Conservation (phyloP, 2,113 vertebrate species). For the Dasyornis broadbenti region DNA sequence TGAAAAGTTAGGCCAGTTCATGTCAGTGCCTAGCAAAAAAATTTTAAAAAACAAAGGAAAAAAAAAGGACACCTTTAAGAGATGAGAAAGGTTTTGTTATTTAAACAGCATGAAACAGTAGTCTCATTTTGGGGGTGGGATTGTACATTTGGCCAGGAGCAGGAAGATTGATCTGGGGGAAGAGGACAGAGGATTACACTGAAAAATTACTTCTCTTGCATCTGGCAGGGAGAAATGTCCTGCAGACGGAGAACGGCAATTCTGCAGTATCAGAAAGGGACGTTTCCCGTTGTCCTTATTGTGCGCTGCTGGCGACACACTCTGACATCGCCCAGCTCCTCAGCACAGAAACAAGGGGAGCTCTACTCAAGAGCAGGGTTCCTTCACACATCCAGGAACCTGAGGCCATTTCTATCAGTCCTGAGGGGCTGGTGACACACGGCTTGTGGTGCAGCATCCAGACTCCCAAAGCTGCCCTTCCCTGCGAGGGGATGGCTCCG, state of each 20-base stretch:
- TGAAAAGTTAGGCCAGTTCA: conserved; percentile 10
- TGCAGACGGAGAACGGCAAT: background rate
- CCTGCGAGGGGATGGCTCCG: background rate
- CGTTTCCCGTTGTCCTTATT: background rate
- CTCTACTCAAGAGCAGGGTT: background rate
- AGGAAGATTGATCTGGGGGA: background rate
- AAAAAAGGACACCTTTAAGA: background rate
- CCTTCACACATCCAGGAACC: background rate
- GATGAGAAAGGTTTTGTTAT: conserved; percentile 9
- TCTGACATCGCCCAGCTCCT: background rate
- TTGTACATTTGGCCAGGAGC: background rate
- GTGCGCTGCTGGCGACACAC: accelerated
- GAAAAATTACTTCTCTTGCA: background rate
- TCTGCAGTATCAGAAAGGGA: background rate
- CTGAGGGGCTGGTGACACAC: background rate
- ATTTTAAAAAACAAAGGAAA: background rate
- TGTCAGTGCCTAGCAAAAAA: background rate
- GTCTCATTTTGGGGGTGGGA: background rate
- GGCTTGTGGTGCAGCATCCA: accelerated
- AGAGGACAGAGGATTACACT: background rate
- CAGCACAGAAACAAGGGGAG: background rate
- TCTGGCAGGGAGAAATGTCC: background rate
- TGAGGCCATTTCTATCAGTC: background rate
- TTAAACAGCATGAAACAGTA: background rate
- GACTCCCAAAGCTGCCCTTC: background rate